A percentile compares a stretch with the other conserved stretches of the same genome.
phyloP scores from a whole-genome alignment of 2,113 vertebrate species.

The Rallus limicola region DNA sequence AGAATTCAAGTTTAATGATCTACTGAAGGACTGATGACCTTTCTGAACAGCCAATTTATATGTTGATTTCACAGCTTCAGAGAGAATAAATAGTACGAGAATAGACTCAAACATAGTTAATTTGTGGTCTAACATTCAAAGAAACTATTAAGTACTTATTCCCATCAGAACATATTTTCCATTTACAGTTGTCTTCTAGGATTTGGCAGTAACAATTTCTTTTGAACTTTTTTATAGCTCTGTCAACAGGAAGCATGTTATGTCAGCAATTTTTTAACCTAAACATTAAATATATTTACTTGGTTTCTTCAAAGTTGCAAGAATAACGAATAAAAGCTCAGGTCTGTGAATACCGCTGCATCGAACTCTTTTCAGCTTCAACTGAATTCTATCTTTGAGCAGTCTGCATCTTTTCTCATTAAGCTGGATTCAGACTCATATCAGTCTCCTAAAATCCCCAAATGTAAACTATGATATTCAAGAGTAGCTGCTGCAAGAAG shows the following conservation, averaged over 20 bases:
- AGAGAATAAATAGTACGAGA: not conserved
- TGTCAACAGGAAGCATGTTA: not conserved
- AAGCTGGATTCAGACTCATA: conserved; percentile 11
- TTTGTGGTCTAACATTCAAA: not conserved
- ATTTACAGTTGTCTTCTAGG: not conserved
- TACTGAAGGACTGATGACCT: not conserved
- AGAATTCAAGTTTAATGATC: conserved; percentile 14
- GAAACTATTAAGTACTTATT: not conserved
- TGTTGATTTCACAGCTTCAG: conserved; percentile 21
- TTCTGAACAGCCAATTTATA: not conserved
- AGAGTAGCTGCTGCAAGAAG: not conserved
- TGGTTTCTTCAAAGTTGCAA: not conserved
- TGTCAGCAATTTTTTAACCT: not conserved
- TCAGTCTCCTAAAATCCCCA: conserved; percentile 25
- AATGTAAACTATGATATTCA: conserved; percentile 13
- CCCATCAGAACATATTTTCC: not conserved
- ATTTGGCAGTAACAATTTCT: not conserved
- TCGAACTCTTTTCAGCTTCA: conserved; percentile 6
- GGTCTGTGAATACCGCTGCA: not conserved
- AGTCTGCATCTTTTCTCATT: not conserved
- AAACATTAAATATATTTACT: conserved; percentile 8
- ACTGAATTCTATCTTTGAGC: not conserved
- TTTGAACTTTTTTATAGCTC: not conserved
- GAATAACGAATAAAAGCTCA: not conserved
- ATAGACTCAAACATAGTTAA: not conserved